These are phyloP conservation scores for Phylloscopus trochiloides DNA, from an alignment of 2,113 vertebrate genomes.

Conservation along the genomic window DNA sequence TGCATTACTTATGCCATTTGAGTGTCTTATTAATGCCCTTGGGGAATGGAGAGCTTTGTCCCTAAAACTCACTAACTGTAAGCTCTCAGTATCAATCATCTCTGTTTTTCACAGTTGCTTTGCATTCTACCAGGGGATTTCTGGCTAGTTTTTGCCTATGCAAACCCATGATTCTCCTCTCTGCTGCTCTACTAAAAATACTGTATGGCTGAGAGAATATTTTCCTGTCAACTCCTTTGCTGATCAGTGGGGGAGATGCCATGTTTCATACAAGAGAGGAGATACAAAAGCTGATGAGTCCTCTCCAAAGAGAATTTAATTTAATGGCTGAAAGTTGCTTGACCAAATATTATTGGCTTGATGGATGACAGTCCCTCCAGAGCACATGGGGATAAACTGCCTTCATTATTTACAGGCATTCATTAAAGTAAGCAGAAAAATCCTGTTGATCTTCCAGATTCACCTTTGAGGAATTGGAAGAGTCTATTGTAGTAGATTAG, in stretches of 20 bases:
- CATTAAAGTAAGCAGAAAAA: conserved; percentile 44
- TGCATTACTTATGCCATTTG: not conserved
- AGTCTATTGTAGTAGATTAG: not conserved
- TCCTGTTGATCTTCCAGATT: conserved; percentile 15
- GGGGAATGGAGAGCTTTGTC: not conserved
- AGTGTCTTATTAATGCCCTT: not conserved
- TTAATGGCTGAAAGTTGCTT: conserved; percentile 34
- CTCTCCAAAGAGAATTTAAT: conserved; percentile 20
- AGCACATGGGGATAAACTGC: not conserved
- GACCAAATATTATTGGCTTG: conserved; percentile 38
- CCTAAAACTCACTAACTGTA: not conserved
- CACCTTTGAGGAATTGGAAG: not conserved
- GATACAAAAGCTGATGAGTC: conserved; percentile 23
- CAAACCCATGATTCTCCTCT: not conserved
- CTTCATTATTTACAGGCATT: conserved; percentile 54
- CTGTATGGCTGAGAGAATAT: not conserved
- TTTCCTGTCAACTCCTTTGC: conserved; percentile 26
- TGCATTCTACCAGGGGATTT: not conserved
- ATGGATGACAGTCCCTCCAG: conserved; percentile 17
- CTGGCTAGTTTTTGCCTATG: not conserved
- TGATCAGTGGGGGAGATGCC: not conserved
- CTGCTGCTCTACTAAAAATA: not conserved
- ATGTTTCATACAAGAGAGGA: not conserved
- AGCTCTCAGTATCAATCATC: not conserved
- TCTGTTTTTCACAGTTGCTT: conserved; percentile 2